phyloP scores from a whole-genome alignment of 1,140 invertebrate genomes.

The Globodera rostochiensis region DNA sequence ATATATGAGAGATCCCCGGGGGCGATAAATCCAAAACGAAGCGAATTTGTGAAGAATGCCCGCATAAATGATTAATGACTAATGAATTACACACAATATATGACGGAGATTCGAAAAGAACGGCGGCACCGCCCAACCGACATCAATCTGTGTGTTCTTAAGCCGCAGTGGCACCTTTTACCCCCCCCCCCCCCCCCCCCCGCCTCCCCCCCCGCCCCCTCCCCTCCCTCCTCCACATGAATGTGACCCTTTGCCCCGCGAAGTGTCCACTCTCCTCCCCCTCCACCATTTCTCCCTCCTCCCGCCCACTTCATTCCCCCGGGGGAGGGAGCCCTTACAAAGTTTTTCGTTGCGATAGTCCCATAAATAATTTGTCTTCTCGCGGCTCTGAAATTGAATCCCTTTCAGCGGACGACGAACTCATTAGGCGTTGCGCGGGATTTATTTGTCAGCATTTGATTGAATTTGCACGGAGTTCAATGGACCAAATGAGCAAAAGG shows the following conservation, averaged over 20 bases:
- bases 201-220: not conserved
- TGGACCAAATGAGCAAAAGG: not conserved
- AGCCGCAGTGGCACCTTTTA: not conserved
- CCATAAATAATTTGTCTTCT: slow-evolving; percentile 1
- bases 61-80: too few species aligned
- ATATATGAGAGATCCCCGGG: too few species aligned
- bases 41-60: too few species aligned
- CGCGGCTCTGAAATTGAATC: not conserved
- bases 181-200: not conserved
- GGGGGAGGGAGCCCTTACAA: not conserved
- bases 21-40: too few species aligned
- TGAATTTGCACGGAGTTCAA: not conserved
- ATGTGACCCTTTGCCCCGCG: not conserved
- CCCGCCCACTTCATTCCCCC: not conserved
- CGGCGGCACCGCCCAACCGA: not conserved
- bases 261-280: not conserved
- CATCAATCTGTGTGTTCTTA: not conserved
- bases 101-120: too few species aligned
- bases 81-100: too few species aligned
- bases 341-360: not conserved
- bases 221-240: not conserved
- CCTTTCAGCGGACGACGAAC: not conserved
- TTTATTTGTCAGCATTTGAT: not conserved
- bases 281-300: too few species aligned
- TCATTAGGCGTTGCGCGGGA: not conserved